Percentiles rank a stretch among this genome's conserved stretches.
phyloP scores from a whole-genome alignment of 2,888 invertebrate species.

The Perithous albicinctus region DNA sequence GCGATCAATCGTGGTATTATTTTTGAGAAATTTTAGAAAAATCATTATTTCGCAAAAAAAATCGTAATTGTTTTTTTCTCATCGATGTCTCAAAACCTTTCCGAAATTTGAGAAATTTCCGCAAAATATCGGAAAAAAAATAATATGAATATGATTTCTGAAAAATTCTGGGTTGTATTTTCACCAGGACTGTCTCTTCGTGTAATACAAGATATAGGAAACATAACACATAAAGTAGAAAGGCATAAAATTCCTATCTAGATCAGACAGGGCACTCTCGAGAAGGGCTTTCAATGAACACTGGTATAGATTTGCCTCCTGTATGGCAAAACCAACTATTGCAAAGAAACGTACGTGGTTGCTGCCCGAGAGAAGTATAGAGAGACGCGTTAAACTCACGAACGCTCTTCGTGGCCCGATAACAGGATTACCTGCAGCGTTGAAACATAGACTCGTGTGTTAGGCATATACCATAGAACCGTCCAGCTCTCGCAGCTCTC shows the following conservation, averaged over 20 bases:
- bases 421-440: constrained; percentile 76
- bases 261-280: neutral
- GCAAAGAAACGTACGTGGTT: constrained; percentile 39
- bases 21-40: too few species aligned
- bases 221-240: neutral
- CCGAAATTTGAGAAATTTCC: too few species aligned
- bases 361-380: constrained; percentile 26
- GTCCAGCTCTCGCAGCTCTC: constrained; percentile 44
- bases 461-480: constrained; percentile 66
- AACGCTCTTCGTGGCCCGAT: constrained; percentile 74
- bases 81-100: too few species aligned
- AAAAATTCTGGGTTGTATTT: too few species aligned
- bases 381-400: constrained; percentile 56
- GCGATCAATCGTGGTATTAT: too few species aligned
- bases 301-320: constrained; percentile 15
- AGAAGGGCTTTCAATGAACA: constrained; percentile 49
- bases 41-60: too few species aligned
- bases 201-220: neutral
- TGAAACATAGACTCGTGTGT: constrained; percentile 70
- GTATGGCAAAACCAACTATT: constrained; percentile 58
- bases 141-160: too few species aligned
- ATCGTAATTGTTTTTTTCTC: too few species aligned
- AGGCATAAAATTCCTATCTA: constrained; percentile 29
- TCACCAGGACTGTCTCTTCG: too few species aligned
- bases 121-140: too few species aligned